phyloP scores from a whole-genome alignment of 2,113 vertebrate species.

The Apodemus speciosus region DNA sequence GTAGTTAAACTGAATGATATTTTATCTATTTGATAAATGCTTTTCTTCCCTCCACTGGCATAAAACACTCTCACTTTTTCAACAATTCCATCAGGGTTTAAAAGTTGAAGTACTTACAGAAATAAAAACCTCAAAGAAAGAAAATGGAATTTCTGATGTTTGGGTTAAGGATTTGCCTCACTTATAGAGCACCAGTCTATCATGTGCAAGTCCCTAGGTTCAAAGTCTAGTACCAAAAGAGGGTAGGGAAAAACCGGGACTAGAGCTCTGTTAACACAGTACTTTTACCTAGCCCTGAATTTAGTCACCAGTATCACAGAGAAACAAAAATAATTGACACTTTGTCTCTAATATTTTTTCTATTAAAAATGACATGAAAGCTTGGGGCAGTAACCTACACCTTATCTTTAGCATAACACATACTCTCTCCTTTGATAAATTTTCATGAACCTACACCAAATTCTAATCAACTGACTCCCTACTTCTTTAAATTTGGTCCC shows the following conservation, averaged over 20 bases:
- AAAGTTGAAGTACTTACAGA: not conserved
- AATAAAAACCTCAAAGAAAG: not conserved
- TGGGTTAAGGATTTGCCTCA: not conserved
- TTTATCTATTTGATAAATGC: slow-evolving; percentile 50
- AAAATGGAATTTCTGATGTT: not conserved
- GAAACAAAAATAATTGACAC: not conserved
- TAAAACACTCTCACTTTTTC: not conserved
- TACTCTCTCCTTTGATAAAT: not conserved
- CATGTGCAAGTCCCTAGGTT: not conserved
- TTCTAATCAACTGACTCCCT: not conserved
- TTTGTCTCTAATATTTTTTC: not conserved
- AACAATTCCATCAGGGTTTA: not conserved
- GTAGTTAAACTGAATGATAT: not conserved
- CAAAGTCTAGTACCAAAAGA: not conserved
- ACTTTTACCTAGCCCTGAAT: not conserved
- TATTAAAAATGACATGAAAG: not conserved
- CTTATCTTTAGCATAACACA: not conserved
- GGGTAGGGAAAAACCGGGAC: not conserved
- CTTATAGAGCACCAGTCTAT: not conserved
- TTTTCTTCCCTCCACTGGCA: not conserved
- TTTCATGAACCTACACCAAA: slow-evolving; percentile 25
- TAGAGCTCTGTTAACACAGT: not conserved
- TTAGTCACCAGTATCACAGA: not conserved
- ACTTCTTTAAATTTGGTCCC: not conserved
- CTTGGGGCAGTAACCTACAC: not conserved